Evolutionary conservation across 2,113 vertebrate species (phyloP), one percentile per base, ranked within the genome.

Genomic region (Pyxicephalus adspersus): DNA sequence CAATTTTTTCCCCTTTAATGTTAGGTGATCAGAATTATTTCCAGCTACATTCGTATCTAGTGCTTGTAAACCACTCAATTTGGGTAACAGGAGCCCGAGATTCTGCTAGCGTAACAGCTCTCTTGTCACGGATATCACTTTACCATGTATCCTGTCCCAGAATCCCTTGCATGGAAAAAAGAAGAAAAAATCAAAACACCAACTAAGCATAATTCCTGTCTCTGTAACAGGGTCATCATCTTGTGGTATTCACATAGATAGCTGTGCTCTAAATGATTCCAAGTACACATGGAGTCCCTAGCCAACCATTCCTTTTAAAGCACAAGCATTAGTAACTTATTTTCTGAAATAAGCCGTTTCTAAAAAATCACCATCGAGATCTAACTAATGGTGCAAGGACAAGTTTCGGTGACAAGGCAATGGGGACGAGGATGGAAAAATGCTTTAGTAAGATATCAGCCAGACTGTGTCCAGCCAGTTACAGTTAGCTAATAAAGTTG

Each of bases 91-190:
- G 52, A 78, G 26, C 50, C 13, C 19, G 23, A 23, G 73, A 57
- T 25, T 76, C 73, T 78, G 76, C 76, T 55, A 64, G 51, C 45
- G 63, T 77, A 57, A 78, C 76, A 78, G 64, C 76, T 67, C 52
- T 57, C 28, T 52, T 67, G 51, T 66, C 28, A 58, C 20, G 26
- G 38, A 22, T 57, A 79, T 79, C 64, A 68, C 28, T 54, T 79
- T 79, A 68, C 64, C 64, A 20, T 1, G 4, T 58, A 45, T 79
- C 50, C 64, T 68, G 54, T 58, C 77, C 77, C 64, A 58, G 77
- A 78, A 60, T 67, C 64, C 54, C 16, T 38, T 67, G 64, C 77
- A 45, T 31, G 22, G 51, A 25, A 38, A 77, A 60, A 76, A 45
- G 2, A 28, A n/a, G 2, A 28, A n/a, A n/a, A 66, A 68, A 68